Percentiles rank a stretch among this genome's conserved stretches.
phyloP scores from a whole-genome alignment of 2,888 invertebrate species.

The Chrysomela aeneicollis region DNA sequence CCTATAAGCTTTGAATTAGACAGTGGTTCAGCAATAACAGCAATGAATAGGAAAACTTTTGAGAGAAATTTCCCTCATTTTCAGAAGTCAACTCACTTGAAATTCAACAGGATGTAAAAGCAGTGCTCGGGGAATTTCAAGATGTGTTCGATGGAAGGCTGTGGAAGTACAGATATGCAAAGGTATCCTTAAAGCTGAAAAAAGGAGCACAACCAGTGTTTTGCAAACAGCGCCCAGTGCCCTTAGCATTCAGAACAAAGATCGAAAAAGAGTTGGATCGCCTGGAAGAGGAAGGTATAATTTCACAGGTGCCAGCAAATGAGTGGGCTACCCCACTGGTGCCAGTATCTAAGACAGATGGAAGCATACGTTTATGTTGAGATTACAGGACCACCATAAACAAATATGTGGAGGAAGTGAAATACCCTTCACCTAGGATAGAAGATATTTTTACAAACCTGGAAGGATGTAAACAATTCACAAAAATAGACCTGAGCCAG shows the following conservation, averaged over 20 bases:
- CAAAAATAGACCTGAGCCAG: constrained; percentile 37
- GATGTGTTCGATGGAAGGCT: too few relatives aligned
- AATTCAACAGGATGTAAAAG: too few relatives aligned
- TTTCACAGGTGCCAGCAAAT: constrained; percentile 35
- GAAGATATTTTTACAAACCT: constrained; percentile 44
- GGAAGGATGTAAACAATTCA: constrained; percentile 38
- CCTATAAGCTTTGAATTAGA: too few relatives aligned
- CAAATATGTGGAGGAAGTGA: constrained; percentile 32
- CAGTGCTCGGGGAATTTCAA: too few relatives aligned
- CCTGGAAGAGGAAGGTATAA: constrained; percentile 42
- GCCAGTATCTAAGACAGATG: constrained; percentile 37
- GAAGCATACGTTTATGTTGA: constrained; percentile 39
- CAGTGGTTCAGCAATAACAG: too few relatives aligned
- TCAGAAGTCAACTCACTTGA: too few relatives aligned
- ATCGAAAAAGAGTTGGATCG: constrained; percentile 28
- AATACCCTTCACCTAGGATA: constrained; percentile 42
- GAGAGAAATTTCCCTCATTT: too few relatives aligned
- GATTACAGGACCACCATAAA: constrained; percentile 44
- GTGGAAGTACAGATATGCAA: too few relatives aligned
- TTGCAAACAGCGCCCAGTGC: constrained; percentile 22
- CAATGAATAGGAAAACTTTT: too few relatives aligned
- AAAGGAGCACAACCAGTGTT: neutral
- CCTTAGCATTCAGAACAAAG: constrained; percentile 44
- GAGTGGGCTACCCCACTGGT: constrained; percentile 43
- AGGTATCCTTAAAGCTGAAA: too few relatives aligned